Conservation (phyloP, 2,113 vertebrate genomes). For the Chaenogobius annularis region DNA sequence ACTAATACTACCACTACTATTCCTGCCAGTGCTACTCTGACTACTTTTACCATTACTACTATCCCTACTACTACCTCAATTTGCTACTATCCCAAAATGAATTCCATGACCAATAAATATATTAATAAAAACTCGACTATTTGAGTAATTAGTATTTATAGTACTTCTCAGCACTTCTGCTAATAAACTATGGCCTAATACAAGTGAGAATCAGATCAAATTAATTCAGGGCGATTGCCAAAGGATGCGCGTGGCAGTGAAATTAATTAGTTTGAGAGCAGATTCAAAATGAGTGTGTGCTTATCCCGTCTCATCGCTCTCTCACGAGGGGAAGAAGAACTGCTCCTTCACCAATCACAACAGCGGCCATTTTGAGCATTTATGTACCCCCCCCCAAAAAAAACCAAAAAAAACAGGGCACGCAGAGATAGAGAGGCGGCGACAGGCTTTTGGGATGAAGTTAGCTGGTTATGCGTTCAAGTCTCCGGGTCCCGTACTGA, state of each 20-base stretch:
- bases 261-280: slow-evolving; percentile 53
- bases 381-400: slow-evolving; percentile 7
- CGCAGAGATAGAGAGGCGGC: not conserved
- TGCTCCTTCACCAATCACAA: slow-evolving; percentile 26
- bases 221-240: slow-evolving; percentile 41
- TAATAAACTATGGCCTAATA: slow-evolving; percentile 24
- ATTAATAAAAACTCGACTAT: too few species aligned
- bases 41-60: not conserved
- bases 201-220: slow-evolving; percentile 33
- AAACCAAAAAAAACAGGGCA: not conserved
- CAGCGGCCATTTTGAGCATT: slow-evolving; percentile 19
- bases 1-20: not conserved
- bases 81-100: not conserved
- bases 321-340: slow-evolving; percentile 7
- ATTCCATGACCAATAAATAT: not conserved
- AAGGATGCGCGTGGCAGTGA: slow-evolving; percentile 35
- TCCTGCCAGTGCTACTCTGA: not conserved
- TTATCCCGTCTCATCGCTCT: slow-evolving; percentile 38
- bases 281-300: slow-evolving; percentile 39
- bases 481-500: not conserved
- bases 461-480: not conserved
- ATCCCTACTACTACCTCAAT: not conserved
- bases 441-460: slow-evolving; percentile 9
- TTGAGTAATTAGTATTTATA: not conserved
- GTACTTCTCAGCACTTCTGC: not conserved